These are phyloP conservation scores for Anolis sagrei DNA, from an alignment of 2,113 vertebrate species.

Conservation along the genomic window DNA sequence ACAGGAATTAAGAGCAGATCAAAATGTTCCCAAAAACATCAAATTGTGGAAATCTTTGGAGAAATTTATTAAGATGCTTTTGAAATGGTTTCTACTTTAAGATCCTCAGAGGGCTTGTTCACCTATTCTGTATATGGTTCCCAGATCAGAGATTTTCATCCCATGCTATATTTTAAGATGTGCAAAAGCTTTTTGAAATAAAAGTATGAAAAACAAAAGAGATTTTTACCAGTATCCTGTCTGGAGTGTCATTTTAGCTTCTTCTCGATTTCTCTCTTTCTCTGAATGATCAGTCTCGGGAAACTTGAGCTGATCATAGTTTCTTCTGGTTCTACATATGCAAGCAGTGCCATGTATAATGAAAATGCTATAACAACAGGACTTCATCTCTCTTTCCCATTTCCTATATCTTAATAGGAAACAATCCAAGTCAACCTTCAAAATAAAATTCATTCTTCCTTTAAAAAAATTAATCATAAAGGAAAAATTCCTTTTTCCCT, in stretches of 20 bases:
- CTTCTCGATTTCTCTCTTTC: background rate
- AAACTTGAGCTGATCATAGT: background rate
- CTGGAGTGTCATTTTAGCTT: background rate
- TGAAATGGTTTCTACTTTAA: conserved; percentile 57
- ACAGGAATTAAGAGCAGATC: conserved; percentile 56
- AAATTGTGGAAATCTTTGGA: conserved; percentile 49
- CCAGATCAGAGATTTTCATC: conserved; percentile 54
- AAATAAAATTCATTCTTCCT: background rate
- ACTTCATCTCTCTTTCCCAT: background rate
- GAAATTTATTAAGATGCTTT: conserved; percentile 54
- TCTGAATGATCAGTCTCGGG: background rate
- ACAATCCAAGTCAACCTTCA: conserved; percentile 7
- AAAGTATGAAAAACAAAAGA: accelerated
- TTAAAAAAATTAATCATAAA: background rate
- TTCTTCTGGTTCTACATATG: background rate
- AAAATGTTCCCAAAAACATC: conserved; percentile 54
- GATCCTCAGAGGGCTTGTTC: conserved; percentile 50
- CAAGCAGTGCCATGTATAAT: background rate
- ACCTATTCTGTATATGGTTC: conserved; percentile 41
- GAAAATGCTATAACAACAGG: background rate
- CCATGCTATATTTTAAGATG: conserved; percentile 36
- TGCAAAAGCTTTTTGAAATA: conserved; percentile 12
- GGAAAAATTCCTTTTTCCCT: background rate
- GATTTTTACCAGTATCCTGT: background rate
- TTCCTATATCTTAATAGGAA: background rate